These are phyloP conservation scores for Phoebastria nigripes DNA, from an alignment of 2,797 vertebrate genomes.

Conservation along the genomic window DNA sequence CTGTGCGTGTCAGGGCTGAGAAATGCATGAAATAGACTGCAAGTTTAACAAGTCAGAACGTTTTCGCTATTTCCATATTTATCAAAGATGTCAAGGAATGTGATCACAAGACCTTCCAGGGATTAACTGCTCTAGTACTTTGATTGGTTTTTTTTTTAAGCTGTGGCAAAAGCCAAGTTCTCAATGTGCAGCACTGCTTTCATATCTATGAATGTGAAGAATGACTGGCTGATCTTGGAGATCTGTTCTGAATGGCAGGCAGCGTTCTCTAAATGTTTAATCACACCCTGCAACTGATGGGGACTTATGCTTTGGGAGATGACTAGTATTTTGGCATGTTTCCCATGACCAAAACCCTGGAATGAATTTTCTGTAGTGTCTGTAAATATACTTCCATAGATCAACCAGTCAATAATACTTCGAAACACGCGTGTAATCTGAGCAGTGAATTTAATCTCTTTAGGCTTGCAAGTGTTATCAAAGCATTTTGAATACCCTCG, in stretches of 20 bases:
- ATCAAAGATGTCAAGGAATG: constrained; percentile 60
- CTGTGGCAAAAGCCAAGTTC: constrained; percentile 48
- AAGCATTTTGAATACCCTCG: background rate
- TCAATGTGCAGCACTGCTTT: constrained; percentile 26
- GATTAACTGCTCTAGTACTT: constrained; percentile 58
- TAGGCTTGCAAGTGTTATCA: background rate
- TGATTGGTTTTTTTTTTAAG: background rate
- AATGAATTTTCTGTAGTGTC: background rate
- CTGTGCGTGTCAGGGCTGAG: constrained; percentile 30
- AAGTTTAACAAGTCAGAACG: constrained; percentile 65
- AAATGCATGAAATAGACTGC: constrained; percentile 21
- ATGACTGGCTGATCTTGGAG: constrained; percentile 22
- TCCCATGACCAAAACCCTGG: background rate
- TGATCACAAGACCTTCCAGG: constrained; percentile 57
- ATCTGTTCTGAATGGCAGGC: background rate
- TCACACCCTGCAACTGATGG: background rate
- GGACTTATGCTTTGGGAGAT: background rate
- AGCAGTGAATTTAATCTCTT: background rate
- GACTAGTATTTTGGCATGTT: background rate
- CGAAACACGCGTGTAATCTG: background rate
- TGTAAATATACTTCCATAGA: background rate
- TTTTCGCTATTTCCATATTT: constrained; percentile 69
- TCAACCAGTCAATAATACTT: background rate
- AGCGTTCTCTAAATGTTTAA: background rate
- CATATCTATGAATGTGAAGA: constrained; percentile 16